A percentile compares a stretch with the other conserved stretches of the same genome.
These are phyloP conservation scores for Hirundichthys speculiger DNA, from an alignment of 2,113 vertebrate species.

Conservation along the genomic window DNA sequence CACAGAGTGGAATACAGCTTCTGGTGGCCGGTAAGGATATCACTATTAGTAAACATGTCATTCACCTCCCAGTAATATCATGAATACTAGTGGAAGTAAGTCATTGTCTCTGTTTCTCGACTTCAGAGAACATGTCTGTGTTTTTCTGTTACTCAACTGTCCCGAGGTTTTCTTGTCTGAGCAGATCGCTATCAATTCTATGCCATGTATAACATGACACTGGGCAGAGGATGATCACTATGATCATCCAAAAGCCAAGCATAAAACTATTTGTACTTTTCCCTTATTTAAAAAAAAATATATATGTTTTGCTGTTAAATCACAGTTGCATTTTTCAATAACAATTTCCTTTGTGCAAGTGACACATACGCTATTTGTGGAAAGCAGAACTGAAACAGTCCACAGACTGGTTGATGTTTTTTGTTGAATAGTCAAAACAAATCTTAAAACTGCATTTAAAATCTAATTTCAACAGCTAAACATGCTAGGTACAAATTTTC, in stretches of 20 bases:
- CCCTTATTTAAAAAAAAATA: no score
- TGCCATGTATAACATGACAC: no score
- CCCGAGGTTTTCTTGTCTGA: not conserved
- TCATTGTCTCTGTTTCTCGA: not conserved
- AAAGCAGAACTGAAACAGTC: constrained; percentile 46
- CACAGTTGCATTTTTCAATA: not conserved
- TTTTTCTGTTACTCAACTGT: not conserved
- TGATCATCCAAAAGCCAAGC: no score
- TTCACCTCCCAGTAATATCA: not conserved
- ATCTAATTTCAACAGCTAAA: not conserved
- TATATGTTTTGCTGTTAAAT: not conserved
- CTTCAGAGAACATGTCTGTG: not conserved
- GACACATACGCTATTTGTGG: constrained; percentile 13
- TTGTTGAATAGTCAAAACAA: no score
- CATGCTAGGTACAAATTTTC: no score
- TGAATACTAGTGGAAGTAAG: no score
- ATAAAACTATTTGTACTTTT: no score
- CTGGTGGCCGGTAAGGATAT: constrained; percentile 64
- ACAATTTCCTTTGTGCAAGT: constrained; percentile 8
- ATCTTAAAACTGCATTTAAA: no score
- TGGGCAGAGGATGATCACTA: no score
- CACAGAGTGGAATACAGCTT: constrained; percentile 71
- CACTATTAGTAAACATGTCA: not conserved
- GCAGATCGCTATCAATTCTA: no score
- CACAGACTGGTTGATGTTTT: not conserved